These are phyloP conservation scores for Archivesica marissinica DNA, from an alignment of 1,140 invertebrate species.

Conservation along the genomic window DNA sequence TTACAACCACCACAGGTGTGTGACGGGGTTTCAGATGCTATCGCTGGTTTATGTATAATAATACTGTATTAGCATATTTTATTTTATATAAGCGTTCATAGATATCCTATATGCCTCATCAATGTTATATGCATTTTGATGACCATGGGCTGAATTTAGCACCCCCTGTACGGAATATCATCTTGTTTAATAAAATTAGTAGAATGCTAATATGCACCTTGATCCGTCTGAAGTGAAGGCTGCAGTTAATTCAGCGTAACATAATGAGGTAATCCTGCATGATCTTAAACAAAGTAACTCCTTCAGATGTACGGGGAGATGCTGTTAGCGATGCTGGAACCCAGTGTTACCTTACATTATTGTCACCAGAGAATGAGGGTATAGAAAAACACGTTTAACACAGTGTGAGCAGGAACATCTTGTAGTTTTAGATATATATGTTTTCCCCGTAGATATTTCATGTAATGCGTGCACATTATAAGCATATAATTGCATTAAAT, in stretches of 20 bases:
- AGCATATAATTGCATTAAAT: no score
- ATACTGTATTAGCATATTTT: constrained; percentile 38
- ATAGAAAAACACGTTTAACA: no score
- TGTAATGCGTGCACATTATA: no score
- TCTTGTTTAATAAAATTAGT: background rate
- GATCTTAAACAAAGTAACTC: no score
- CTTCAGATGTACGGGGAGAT: no score
- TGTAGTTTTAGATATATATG: no score
- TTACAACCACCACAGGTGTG: constrained; percentile 53
- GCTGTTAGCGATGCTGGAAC: no score
- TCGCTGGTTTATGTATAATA: constrained; percentile 37
- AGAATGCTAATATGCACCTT: background rate
- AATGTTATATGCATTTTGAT: background rate
- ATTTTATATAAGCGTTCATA: background rate
- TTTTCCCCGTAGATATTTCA: no score
- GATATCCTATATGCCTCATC: background rate
- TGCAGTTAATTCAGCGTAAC: background rate
- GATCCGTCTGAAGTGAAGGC: background rate
- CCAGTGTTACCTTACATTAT: no score
- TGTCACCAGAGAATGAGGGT: no score
- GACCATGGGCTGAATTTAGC: background rate
- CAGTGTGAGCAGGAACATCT: no score
- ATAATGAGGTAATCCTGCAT: background rate
- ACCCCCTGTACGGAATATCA: background rate
- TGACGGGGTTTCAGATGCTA: constrained; percentile 42